Evolutionary conservation across 1,140 invertebrate species (phyloP).

Genomic region (Pygmarrhopalites habei): DNA sequence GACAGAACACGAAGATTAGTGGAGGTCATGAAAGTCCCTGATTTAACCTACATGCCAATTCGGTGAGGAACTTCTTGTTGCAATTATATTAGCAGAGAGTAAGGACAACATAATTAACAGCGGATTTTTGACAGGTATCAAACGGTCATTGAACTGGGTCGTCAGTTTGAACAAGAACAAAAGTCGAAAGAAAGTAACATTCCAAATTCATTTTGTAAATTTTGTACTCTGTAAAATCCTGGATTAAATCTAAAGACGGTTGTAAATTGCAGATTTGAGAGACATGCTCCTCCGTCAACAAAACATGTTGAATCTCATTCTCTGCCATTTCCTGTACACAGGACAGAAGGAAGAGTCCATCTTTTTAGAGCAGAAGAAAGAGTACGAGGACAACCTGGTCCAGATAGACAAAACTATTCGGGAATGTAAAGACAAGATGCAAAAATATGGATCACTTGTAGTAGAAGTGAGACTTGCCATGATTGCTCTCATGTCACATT

Average conservation of each 20-base stretch:
- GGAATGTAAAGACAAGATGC: constrained; percentile 5
- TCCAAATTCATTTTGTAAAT: too few relatives aligned
- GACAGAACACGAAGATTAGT: constrained; percentile 27
- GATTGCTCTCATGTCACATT: constrained; percentile 21
- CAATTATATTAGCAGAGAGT: too few relatives aligned
- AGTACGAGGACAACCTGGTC: background rate
- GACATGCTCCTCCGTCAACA: constrained; percentile 29
- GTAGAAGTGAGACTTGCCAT: constrained; percentile 18
- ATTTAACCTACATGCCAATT: constrained; percentile 32
- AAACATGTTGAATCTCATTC: constrained; percentile 27
- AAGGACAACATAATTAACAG: too few relatives aligned
- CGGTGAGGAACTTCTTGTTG: too few relatives aligned
- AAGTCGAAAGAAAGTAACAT: constrained; percentile 19
- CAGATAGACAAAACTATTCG: background rate
- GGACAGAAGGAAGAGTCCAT: constrained; percentile 14
- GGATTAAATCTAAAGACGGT: too few relatives aligned
- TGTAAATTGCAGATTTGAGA: constrained; percentile 15
- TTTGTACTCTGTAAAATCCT: too few relatives aligned
- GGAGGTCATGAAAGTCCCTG: constrained; percentile 36
- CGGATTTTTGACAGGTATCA: constrained; percentile 23
- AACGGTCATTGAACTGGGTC: constrained; percentile 24
- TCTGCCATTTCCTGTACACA: constrained; percentile 35
- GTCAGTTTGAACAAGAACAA: constrained; percentile 16
- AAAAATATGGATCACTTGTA: constrained; percentile 17
- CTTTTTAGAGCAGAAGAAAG: constrained; percentile 3